Conservation (phyloP, 2,113 vertebrate species). For the Chloebia gouldiae region DNA sequence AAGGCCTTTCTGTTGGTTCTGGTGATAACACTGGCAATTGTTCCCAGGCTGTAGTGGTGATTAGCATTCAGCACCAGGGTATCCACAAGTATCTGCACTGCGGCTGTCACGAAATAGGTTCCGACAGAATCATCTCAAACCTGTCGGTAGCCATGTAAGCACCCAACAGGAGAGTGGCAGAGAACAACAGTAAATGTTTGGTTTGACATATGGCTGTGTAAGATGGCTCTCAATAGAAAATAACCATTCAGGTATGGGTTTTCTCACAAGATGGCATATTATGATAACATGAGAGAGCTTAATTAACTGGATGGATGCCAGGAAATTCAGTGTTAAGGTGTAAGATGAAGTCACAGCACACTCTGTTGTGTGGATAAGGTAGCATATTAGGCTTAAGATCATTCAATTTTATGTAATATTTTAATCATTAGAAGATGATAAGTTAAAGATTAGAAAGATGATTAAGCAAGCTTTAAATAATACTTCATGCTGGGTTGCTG, state of each 20-base stretch:
- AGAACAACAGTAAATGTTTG: not conserved
- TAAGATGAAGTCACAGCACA: not conserved
- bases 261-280: not conserved
- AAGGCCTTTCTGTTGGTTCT: slow-evolving; percentile 34
- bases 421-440: not conserved
- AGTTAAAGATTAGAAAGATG: not conserved
- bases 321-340: not conserved
- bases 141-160: not conserved
- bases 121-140: slow-evolving; percentile 18
- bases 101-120: slow-evolving; percentile 44
- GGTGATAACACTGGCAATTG: slow-evolving; percentile 32
- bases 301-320: not conserved
- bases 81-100: slow-evolving; percentile 46
- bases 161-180: not conserved
- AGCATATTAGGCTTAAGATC: not conserved
- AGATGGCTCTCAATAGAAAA: not conserved
- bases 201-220: not conserved
- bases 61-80: slow-evolving; percentile 61
- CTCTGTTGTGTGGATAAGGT: not conserved
- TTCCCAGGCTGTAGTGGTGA: slow-evolving; percentile 34
- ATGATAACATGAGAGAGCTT: not conserved
- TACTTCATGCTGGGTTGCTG: not conserved
- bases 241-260: not conserved
- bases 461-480: not conserved
- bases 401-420: not conserved